Conservation (phyloP, 2,113 vertebrate genomes). For the Sinocyclocheilus anshuiensis region DNA sequence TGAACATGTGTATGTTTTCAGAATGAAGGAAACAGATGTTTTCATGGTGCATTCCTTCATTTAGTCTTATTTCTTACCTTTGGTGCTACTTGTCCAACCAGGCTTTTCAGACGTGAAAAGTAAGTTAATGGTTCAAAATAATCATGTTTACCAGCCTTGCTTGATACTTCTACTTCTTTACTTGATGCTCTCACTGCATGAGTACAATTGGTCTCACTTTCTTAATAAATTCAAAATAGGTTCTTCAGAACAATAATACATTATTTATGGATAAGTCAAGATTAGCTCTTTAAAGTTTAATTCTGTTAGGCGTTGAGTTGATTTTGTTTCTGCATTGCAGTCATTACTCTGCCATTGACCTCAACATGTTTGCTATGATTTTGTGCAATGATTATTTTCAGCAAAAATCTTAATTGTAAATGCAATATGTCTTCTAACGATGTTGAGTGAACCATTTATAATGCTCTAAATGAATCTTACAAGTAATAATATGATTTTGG, state of each 20-base stretch:
- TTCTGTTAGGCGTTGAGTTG: background rate
- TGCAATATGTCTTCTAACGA: background rate
- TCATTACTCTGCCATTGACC: too few species aligned
- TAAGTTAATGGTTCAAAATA: background rate
- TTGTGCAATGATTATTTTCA: too few species aligned
- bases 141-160: background rate
- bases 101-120: background rate
- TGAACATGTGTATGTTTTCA: background rate
- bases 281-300: background rate
- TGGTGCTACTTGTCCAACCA: constrained; percentile 24
- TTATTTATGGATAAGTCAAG: background rate
- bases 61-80: constrained; percentile 21
- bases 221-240: background rate
- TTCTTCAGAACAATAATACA: background rate
- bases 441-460: background rate
- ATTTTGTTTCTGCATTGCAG: too few species aligned
- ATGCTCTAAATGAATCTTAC: background rate
- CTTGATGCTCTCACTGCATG: background rate
- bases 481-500: background rate
- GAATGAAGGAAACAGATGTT: constrained; percentile 66
- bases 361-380: too few species aligned
- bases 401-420: background rate
- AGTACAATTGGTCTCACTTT: background rate
- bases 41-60: constrained; percentile 52
- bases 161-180: background rate